phyloP scores from a whole-genome alignment of 2,113 vertebrate genomes.

The Xiphias gladius region DNA sequence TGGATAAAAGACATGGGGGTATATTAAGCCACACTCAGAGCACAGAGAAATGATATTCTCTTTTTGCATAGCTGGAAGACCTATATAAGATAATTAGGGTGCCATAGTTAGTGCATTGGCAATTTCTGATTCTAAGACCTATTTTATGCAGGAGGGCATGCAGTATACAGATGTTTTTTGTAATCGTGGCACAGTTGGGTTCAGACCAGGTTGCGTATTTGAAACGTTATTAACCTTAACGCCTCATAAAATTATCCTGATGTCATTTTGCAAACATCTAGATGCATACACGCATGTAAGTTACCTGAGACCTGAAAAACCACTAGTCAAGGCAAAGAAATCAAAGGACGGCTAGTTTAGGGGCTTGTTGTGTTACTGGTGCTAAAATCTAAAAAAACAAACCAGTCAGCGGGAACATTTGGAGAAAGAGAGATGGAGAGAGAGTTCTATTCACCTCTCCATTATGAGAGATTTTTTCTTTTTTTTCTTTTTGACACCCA shows the following conservation, averaged over 20 bases:
- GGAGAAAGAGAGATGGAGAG: constrained; percentile 58
- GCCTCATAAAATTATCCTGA: background rate
- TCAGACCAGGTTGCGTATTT: constrained; percentile 5
- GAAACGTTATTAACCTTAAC: constrained; percentile 10
- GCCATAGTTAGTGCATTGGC: constrained; percentile 50
- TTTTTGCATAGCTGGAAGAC: constrained; percentile 56
- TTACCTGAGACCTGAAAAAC: background rate
- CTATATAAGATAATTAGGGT: constrained; percentile 63
- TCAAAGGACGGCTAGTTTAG: background rate
- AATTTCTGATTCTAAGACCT: constrained; percentile 38
- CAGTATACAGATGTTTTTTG: background rate
- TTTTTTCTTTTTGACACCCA: constrained; percentile 65
- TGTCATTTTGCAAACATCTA: background rate
- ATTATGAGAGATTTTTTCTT: constrained; percentile 64
- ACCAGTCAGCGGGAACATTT: constrained; percentile 63
- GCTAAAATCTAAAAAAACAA: background rate
- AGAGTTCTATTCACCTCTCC: constrained; percentile 71
- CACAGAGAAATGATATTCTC: constrained; percentile 47
- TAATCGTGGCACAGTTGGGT: background rate
- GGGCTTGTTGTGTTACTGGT: background rate
- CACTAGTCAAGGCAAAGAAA: background rate
- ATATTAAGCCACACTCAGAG: constrained; percentile 69
- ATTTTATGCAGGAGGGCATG: background rate
- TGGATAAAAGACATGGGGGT: constrained; percentile 72
- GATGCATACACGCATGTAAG: background rate